Evolutionary conservation across 2,113 vertebrate genomes (phyloP).

Genomic region (Picathartes gymnocephalus): DNA sequence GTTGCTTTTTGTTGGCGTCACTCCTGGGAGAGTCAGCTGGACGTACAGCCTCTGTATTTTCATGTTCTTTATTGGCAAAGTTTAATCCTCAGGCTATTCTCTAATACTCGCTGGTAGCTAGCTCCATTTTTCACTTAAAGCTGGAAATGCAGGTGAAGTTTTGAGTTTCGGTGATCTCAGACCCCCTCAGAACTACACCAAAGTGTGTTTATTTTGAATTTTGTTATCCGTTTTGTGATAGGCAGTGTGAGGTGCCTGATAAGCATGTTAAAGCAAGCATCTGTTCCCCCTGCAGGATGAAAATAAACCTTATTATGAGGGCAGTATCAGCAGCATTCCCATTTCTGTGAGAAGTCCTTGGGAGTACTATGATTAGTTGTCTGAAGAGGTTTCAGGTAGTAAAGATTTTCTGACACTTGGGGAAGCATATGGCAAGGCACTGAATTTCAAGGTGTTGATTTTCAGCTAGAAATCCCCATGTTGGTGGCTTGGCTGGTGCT

Average conservation of each 20-base stretch:
- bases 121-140: constrained; percentile 2
- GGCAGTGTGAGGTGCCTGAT: not conserved
- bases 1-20: not conserved
- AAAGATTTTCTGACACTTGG: not conserved
- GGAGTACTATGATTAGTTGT: not conserved
- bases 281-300: not conserved
- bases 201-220: not conserved
- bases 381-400: not conserved
- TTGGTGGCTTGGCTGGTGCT: not conserved
- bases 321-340: not conserved
- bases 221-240: not conserved
- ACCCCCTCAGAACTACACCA: not conserved
- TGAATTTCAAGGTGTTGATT: not conserved
- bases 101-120: not conserved
- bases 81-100: constrained; percentile 31
- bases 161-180: not conserved
- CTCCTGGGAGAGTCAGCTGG: not conserved
- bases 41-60: not conserved
- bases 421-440: not conserved
- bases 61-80: not conserved
- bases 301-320: not conserved
- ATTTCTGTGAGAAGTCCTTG: not conserved
- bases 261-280: not conserved
- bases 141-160: not conserved
- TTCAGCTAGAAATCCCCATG: not conserved